phyloP scores from a whole-genome alignment of 92 coral and sea anemone species.

The Hydrozoanthus gracilis region DNA sequence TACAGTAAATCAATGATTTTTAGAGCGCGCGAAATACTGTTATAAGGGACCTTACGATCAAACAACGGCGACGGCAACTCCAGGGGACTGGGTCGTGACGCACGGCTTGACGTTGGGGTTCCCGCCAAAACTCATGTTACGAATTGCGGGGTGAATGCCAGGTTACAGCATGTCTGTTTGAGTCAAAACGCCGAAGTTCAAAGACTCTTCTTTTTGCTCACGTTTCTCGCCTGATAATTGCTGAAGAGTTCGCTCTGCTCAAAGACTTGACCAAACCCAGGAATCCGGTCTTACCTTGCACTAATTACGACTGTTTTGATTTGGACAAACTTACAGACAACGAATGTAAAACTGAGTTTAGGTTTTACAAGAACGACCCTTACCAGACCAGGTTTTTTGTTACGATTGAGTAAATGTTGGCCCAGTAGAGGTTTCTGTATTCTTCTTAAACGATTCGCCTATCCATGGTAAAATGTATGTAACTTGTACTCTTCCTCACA shows the following conservation, averaged over 20 bases:
- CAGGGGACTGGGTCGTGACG: too few species aligned
- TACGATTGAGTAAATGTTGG: constrained; percentile 35
- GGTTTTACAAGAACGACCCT: constrained; percentile 37
- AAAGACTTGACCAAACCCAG: background rate
- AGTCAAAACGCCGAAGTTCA: too few species aligned
- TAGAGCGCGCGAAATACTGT: too few species aligned
- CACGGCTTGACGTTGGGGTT: too few species aligned
- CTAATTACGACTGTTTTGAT: background rate
- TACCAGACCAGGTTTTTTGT: constrained; percentile 14
- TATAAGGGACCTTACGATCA: too few species aligned
- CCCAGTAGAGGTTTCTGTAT: constrained; percentile 20
- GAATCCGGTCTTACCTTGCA: constrained; percentile 1
- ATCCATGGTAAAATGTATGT: constrained; percentile 32
- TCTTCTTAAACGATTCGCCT: constrained; percentile 42
- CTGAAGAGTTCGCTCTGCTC: constrained; percentile 4
- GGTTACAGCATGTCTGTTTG: too few species aligned
- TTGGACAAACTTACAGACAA: constrained; percentile 4
- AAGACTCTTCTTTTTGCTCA: background rate
- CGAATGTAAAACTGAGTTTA: constrained; percentile 34
- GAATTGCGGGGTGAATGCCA: too few species aligned
- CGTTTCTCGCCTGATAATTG: background rate
- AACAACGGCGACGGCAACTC: too few species aligned
- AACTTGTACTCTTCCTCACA: background rate
- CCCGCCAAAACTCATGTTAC: too few species aligned
- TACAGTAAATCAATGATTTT: too few species aligned